Evolutionary conservation across 2,113 vertebrate species (phyloP), one percentile per base, ranked within the genome.

Genomic region (Glaucidium brasilianum): DNA sequence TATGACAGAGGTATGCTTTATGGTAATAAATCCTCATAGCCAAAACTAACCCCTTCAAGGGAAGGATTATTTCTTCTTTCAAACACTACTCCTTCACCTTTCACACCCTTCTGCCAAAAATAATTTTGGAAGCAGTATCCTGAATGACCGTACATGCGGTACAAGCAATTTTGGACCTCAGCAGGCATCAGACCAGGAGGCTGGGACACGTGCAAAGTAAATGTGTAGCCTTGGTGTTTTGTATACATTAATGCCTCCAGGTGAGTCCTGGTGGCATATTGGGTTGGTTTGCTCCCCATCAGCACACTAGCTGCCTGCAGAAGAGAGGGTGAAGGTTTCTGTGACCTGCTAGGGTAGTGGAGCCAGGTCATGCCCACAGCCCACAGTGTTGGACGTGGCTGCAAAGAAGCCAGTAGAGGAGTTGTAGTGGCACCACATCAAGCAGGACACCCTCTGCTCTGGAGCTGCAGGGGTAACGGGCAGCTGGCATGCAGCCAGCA

Each of bases 221-320:
- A 64, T 75, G 18, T 41, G 15, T 58, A 53, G 32, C 50, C 68
- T 62, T 53, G 29, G 22, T 81, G 56, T 39, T 88, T 56, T 72
- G 23, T 15, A 2, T 25, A 26, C 1, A 1, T 43, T 49, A 56
- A 52, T 0, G 0, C 11, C 41, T 83, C 53, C 0, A 0, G 37
- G 75, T 85, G 83, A 35, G 43, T 77, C 39, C 63, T 35, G 23
- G 11, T 58, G 59, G 45, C 55, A 49, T 21, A 11, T 10, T 8
- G 30, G 2, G 1, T 25, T 76, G 12, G 8, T 77, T 77, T 84
- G 11, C 66, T 68, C 32, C 81, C 81, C 35, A 19, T 22, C 34
- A 52, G 12, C 26, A 19, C 15, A 2, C 20, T 50, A 76, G 2
- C 21, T 91, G 49, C 39, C 13, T 2, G 8, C 35, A 43, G 50